A percentile compares a stretch with the other conserved stretches of the same genome.
These are phyloP conservation scores for Endotricha flammealis DNA, from an alignment of 2,888 invertebrate genomes.

Conservation along the genomic window DNA sequence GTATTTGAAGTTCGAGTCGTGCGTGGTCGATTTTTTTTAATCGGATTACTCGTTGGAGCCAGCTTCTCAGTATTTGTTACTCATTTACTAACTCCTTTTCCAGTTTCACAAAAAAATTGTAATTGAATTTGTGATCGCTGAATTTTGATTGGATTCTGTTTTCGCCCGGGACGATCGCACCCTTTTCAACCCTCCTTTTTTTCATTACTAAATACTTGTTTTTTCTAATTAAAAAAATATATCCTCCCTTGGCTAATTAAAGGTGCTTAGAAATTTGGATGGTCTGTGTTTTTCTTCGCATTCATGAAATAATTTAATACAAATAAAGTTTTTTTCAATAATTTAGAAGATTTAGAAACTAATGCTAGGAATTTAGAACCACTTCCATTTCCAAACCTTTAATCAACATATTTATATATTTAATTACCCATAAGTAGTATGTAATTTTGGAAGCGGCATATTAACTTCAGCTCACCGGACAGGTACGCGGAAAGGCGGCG, in stretches of 20 bases:
- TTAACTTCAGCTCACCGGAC: too few species aligned
- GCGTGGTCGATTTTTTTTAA: constrained; percentile 25
- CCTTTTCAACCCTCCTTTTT: constrained; percentile 4
- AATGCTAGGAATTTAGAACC: too few species aligned
- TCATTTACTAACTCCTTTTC: constrained; percentile 35
- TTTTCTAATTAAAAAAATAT: constrained; percentile 9
- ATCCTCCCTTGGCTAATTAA: constrained; percentile 1
- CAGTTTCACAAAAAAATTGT: constrained; percentile 25
- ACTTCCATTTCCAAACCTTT: too few species aligned
- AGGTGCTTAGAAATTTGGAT: too few species aligned
- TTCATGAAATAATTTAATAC: too few species aligned
- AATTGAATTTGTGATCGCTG: constrained; percentile 49
- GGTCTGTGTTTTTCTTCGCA: constrained; percentile 1
- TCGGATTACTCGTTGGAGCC: constrained; percentile 38
- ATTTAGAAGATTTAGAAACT: too few species aligned
- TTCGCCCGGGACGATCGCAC: constrained; percentile 10
- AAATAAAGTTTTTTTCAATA: too few species aligned
- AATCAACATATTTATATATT: too few species aligned
- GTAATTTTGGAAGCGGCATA: too few species aligned
- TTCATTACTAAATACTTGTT: constrained; percentile 10
- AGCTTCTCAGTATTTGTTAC: constrained; percentile 44
- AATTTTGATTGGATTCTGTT: constrained; percentile 33
- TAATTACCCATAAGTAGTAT: too few species aligned
- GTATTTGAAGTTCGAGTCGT: too few species aligned
- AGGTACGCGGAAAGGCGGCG: too few species aligned